These are phyloP conservation scores for Spialia ferax DNA, from an alignment of 2,888 invertebrate genomes.

Conservation along the genomic window DNA sequence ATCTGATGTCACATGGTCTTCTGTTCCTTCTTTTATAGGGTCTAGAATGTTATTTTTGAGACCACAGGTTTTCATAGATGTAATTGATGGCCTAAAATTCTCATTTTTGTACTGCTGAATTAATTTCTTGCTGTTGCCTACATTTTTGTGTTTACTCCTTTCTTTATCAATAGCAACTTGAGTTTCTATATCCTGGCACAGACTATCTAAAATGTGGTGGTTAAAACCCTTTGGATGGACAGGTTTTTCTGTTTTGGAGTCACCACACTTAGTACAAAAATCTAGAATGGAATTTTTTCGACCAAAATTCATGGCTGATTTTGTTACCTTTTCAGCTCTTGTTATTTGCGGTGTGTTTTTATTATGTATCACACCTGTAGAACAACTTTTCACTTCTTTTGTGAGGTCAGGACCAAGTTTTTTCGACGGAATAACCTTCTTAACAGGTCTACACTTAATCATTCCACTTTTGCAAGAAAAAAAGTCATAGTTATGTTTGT, in stretches of 20 bases:
- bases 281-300: slow-evolving; percentile 46
- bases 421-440: slow-evolving; percentile 51
- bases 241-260: slow-evolving; percentile 43
- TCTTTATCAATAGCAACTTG: slow-evolving; percentile 34
- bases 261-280: slow-evolving; percentile 63
- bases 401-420: slow-evolving; percentile 31
- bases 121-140: slow-evolving; percentile 26
- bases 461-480: neutral
- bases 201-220: neutral
- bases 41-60: slow-evolving; percentile 57
- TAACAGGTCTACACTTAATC: slow-evolving; percentile 49
- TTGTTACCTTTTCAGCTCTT: slow-evolving; percentile 63
- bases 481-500: slow-evolving; percentile 40
- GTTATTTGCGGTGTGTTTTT: slow-evolving; percentile 26
- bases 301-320: slow-evolving; percentile 61
- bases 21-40: slow-evolving; percentile 68
- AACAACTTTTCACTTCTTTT: slow-evolving; percentile 59
- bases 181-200: slow-evolving; percentile 26
- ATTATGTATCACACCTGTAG: slow-evolving; percentile 55
- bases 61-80: slow-evolving; percentile 57
- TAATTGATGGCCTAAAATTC: slow-evolving; percentile 61
- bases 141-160: slow-evolving; percentile 29
- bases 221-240: neutral
- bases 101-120: slow-evolving; percentile 72
- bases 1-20: slow-evolving; percentile 46